Conservation (phyloP, 2,888 invertebrate species). For the Sinopyrophorus schimmeli region DNA sequence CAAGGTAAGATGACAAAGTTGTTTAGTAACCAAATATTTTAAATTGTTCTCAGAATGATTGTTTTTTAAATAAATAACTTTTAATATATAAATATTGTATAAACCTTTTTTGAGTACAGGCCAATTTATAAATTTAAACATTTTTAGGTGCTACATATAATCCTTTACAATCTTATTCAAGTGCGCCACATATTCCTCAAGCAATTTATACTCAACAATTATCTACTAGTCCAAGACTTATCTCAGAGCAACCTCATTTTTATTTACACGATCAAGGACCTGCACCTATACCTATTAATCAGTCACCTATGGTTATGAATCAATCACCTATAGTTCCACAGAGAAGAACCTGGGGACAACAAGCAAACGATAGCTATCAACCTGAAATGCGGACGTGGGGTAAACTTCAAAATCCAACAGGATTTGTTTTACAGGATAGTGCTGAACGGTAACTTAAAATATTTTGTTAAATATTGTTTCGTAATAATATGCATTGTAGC, state of each 20-base stretch:
- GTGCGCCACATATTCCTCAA: constrained; percentile 58
- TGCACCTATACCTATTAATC: constrained; percentile 55
- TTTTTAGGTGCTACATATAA: constrained; percentile 40
- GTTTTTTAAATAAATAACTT: neutral
- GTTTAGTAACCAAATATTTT: neutral
- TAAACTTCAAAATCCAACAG: constrained; percentile 53
- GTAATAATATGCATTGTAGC: constrained; percentile 29
- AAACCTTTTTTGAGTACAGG: neutral
- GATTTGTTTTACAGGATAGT: constrained; percentile 70
- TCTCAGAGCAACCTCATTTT: constrained; percentile 64
- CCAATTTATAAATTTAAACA: too few relatives aligned
- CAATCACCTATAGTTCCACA: constrained; percentile 59
- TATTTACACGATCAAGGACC: constrained; percentile 72
- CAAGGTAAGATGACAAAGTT: constrained; percentile 45
- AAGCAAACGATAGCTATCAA: constrained; percentile 48
- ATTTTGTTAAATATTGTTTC: neutral
- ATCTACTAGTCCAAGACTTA: constrained; percentile 34
- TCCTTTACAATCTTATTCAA: constrained; percentile 51
- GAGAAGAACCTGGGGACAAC: constrained; percentile 71
- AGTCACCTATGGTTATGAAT: constrained; percentile 55
- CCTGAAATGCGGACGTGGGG: constrained; percentile 52
- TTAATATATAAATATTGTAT: neutral
- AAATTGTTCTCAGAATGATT: too few relatives aligned
- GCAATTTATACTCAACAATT: constrained; percentile 61
- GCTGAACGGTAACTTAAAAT: constrained; percentile 33